Base-by-base conservation (phyloP, 2,113 vertebrate genomes). In the Paramormyrops kingsleyae region DNA sequence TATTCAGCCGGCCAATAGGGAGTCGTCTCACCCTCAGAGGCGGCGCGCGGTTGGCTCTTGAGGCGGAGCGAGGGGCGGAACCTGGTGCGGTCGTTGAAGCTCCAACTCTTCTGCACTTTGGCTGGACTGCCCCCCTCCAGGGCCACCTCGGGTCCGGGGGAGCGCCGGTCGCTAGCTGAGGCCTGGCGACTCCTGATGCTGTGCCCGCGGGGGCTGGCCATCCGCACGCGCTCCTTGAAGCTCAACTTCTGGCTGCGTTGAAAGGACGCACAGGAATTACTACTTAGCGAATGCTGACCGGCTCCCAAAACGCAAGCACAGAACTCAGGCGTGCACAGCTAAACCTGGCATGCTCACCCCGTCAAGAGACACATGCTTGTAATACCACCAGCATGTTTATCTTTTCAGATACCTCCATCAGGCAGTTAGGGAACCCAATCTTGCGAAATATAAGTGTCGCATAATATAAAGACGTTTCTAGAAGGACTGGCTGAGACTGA, bases 81-180 rank as follows among this genome's bases (percentile, higher is more conserved):
- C 56, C 98, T 96, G 0, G 99, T 99, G 31, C 98, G 96, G 90
- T 99, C 98, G 0, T 99, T 99, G 95, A 99, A 99, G 93, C 99
- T 99, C 99, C 99, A 99, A 95, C 99, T 99, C 95, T 99, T 99
- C 94, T 99, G 98, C 44, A 99, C 98, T 93, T 99, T 99, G 91
- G 97, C 97, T 9, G 99, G 99, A 91, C 98, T 99, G 92, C 92
- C 95, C 85, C 70, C 94, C 92, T 96, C 97, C 0, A 95, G 95
- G 47, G 95, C 96, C 88, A 95, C 92, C 92, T 99, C 98, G 0
- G 97, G 95, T 90, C 97, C 94, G 0, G 98, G 98, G n/a, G 99
- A 99, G 62, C 98, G 97, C 44, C 98, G 96, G 90, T 99, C 98
- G n/a, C 95, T 97, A 9, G 97, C 94, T 0, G 98, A 98, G 15